Evolutionary conservation across 2,797 vertebrate genomes (phyloP), one percentile per base, ranked within the genome.

Genomic region (Neosilurus mollespiculum): DNA sequence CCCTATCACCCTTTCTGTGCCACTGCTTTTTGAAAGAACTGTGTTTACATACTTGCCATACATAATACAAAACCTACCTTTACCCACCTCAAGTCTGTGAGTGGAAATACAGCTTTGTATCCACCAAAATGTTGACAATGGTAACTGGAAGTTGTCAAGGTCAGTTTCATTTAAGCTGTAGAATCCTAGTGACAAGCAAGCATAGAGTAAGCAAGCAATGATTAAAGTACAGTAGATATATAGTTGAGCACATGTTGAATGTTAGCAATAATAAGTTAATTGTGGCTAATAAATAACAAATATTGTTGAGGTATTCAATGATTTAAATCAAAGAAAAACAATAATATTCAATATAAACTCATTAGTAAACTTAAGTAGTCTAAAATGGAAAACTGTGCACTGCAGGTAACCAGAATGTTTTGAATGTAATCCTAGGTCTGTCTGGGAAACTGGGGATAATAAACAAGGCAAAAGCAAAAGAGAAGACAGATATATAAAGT

Each of bases 61-160:
- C 49, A 26, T 54, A 73, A 51, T 18, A 75, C 15, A 30, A 26
- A 53, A 53, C n/a, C 51, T 54, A 22, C 20, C 4, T 54, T 54
- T 16, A 56, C 53, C 9, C 54, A 98, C 97, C 97, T 99, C 97
- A 86, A 98, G 94, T 1, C 97, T 93, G 3, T 95, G 95, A 98
- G 95, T 0, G 97, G 96, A 83, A 98, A 94, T 0, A 94, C 96
- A 0, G 94, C 94, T 86, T 98, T 96, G 0, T 94, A 95, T 22
- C 97, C 97, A 0, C 97, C 97, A 24, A 93, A 98, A 99, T 54
- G 97, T 98, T 87, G 97, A 98, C 67, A 96, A 98, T 70, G 97
- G 97, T 86, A 98, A 92, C 34, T 94, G 96, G 91, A 99, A 99
- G 71, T 98, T 98, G 90, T 98, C 97, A 24, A 99, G 94, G 88